phyloP scores from a whole-genome alignment of 2,113 vertebrate genomes.

The Otis tarda region DNA sequence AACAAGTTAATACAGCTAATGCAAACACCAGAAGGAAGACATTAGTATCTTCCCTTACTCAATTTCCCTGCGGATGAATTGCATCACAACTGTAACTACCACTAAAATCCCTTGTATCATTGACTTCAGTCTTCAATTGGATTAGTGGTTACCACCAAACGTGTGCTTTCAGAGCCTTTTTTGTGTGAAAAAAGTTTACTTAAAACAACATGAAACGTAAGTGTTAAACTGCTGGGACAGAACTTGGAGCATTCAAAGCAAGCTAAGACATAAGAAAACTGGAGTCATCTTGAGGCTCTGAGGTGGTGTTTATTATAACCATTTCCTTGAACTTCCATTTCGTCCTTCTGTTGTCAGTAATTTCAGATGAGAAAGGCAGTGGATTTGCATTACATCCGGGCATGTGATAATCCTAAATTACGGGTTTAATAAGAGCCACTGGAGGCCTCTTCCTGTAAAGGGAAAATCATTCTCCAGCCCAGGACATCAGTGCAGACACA shows the following conservation, averaged over 20 bases:
- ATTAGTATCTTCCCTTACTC: background rate
- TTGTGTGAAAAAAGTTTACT: background rate
- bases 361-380: background rate
- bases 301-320: background rate
- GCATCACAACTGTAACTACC: background rate
- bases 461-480: background rate
- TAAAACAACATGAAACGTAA: background rate
- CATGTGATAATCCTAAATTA: background rate
- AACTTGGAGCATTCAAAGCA: background rate
- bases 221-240: background rate
- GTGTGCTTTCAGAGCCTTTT: background rate
- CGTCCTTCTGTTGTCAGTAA: background rate
- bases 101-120: background rate
- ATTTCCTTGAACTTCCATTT: background rate
- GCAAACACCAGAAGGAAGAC: background rate
- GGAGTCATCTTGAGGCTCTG: background rate
- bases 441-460: background rate
- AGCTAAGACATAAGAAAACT: background rate
- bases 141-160: background rate
- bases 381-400: conserved; percentile 1
- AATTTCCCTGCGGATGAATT: background rate
- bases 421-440: background rate
- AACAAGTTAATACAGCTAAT: background rate
- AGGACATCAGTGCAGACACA: background rate
- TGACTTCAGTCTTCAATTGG: background rate